Percentiles rank a stretch among this genome's conserved stretches.
phyloP scores from a whole-genome alignment of 2,888 invertebrate species.

The Aleiodes leptofemur region DNA sequence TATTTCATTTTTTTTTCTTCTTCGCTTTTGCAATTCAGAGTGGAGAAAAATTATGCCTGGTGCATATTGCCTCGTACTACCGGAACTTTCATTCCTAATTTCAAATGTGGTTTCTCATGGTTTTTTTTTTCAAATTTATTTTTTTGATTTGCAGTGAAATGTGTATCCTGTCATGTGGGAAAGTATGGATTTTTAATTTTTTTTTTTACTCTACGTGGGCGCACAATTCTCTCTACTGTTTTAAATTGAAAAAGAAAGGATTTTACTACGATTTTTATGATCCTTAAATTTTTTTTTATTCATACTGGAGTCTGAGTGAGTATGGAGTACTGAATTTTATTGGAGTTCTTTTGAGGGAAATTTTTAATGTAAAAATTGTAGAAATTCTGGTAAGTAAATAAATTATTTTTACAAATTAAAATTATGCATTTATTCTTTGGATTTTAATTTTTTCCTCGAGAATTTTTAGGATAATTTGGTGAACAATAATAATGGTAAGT shows the following conservation, averaged over 20 bases:
- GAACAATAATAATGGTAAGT: too few relatives aligned
- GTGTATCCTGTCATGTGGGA: slow-evolving; percentile 13
- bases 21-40: not conserved
- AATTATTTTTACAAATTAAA: too few relatives aligned
- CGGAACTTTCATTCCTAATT: slow-evolving; percentile 26
- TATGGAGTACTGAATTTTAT: not conserved
- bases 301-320: not conserved
- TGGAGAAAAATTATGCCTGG: slow-evolving; percentile 7
- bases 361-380: too few relatives aligned
- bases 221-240: slow-evolving; percentile 5
- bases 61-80: slow-evolving; percentile 19
- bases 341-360: too few relatives aligned
- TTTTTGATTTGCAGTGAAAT: slow-evolving; percentile 21
- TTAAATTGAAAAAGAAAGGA: slow-evolving; percentile 2
- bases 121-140: slow-evolving; percentile 1
- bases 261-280: not conserved
- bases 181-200: slow-evolving; percentile 13
- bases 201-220: not conserved
- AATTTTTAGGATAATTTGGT: too few relatives aligned
- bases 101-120: slow-evolving; percentile 18
- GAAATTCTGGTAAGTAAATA: too few relatives aligned
- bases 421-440: too few relatives aligned
- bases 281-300: not conserved
- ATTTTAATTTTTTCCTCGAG: too few relatives aligned
- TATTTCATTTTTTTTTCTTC: slow-evolving; percentile 13